phyloP scores from a whole-genome alignment of 1,140 invertebrate species.

The Meloidogyne exigua region DNA sequence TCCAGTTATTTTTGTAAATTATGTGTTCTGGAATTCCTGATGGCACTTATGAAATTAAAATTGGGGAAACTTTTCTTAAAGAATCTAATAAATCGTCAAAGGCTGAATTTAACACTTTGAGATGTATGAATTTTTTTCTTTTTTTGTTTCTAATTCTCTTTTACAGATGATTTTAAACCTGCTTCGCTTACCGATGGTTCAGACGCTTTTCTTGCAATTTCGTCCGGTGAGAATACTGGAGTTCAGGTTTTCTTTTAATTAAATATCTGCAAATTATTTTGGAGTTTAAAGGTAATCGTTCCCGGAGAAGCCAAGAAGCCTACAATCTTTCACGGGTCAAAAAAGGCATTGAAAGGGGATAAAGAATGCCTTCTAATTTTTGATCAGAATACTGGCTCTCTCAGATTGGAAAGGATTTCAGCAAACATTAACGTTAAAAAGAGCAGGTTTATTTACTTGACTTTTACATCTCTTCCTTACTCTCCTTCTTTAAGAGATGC shows the following conservation, averaged over 20 bases:
- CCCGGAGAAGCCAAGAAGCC: constrained; percentile 13
- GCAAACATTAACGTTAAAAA: constrained; percentile 27
- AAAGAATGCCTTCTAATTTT: constrained; percentile 23
- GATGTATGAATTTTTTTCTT: constrained; percentile 12
- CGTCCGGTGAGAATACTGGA: constrained; percentile 8
- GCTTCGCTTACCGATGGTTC: constrained; percentile 22
- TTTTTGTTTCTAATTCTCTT: not conserved
- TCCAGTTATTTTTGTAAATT: not conserved
- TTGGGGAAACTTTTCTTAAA: constrained; percentile 18
- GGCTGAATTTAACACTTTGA: constrained; percentile 24
- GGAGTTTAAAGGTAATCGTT: constrained; percentile 17
- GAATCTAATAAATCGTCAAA: constrained; percentile 7
- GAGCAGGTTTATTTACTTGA: constrained; percentile 13
- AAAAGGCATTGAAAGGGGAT: constrained; percentile 25
- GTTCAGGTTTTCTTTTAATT: constrained; percentile 11
- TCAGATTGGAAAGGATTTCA: constrained; percentile 18
- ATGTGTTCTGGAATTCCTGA: constrained; percentile 23
- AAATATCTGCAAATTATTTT: not conserved
- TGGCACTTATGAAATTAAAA: constrained; percentile 28
- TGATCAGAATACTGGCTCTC: not conserved
- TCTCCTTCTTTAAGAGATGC: constrained; percentile 7
- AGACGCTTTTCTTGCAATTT: constrained; percentile 15
- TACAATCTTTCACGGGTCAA: constrained; percentile 18
- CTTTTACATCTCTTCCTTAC: not conserved
- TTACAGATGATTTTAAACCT: constrained; percentile 25